These are phyloP conservation scores for Ceyx cyanopectus DNA, from an alignment of 2,113 vertebrate genomes.

Conservation along the genomic window DNA sequence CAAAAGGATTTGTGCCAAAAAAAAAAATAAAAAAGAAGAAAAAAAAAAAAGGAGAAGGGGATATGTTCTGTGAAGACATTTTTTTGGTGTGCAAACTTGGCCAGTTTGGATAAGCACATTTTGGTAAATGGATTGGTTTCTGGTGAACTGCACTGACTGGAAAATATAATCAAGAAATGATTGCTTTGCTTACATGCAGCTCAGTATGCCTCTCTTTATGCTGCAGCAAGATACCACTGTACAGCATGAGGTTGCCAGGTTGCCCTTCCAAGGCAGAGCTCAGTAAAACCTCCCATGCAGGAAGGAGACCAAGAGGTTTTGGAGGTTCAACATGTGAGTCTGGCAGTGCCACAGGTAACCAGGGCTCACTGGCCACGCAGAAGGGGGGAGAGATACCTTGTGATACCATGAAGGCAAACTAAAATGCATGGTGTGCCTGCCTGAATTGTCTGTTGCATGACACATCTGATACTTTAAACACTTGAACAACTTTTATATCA, in stretches of 20 bases:
- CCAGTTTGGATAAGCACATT: slow-evolving; percentile 78
- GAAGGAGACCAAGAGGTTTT: not conserved
- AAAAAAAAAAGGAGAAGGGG: not conserved
- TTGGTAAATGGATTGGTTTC: slow-evolving; percentile 11
- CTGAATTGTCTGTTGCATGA: slow-evolving; percentile 89
- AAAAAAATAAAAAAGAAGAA: not conserved
- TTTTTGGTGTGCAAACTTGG: slow-evolving; percentile 73
- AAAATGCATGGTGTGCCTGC: slow-evolving; percentile 84
- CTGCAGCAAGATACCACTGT: slow-evolving; percentile 13
- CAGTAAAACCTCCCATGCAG: slow-evolving; percentile 24
- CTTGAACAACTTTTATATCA: slow-evolving; percentile 91
- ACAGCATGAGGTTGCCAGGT: slow-evolving; percentile 36
- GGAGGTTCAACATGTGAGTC: not conserved
- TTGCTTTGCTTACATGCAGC: slow-evolving; percentile 76
- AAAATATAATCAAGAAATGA: slow-evolving; percentile 70
- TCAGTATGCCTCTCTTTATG: slow-evolving; percentile 46
- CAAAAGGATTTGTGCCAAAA: slow-evolving; percentile 83
- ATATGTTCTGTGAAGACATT: slow-evolving; percentile 75
- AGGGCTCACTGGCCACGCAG: slow-evolving; percentile 54
- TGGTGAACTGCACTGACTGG: slow-evolving; percentile 49
- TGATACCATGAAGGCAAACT: slow-evolving; percentile 72
- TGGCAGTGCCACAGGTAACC: slow-evolving; percentile 38
- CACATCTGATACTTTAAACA: slow-evolving; percentile 84
- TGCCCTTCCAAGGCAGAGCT: slow-evolving; percentile 13
- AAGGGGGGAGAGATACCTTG: slow-evolving; percentile 38